Evolutionary conservation across 2,888 invertebrate species (phyloP).

Genomic region (Drosophila yooni): DNA sequence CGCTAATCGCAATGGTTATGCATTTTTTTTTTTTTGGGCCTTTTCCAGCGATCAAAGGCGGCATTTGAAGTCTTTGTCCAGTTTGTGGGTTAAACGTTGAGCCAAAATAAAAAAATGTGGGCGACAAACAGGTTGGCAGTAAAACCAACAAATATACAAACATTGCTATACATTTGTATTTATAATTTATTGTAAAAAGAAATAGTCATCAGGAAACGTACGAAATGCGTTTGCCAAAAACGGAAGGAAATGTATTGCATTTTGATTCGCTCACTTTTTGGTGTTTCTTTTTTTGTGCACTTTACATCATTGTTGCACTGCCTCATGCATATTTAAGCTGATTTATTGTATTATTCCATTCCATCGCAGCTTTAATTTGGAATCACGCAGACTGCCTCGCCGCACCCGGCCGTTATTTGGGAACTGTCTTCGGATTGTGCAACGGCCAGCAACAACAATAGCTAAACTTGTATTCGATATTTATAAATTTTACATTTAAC

Average conservation of each 20-base stretch:
- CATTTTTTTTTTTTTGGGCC: conserved; percentile 7
- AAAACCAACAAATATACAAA: not conserved
- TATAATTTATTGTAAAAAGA: conserved; percentile 1
- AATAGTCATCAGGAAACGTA: conserved; percentile 26
- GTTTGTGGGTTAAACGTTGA: conserved; percentile 28
- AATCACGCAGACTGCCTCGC: conserved; percentile 65
- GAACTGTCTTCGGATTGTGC: conserved; percentile 51
- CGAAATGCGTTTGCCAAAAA: conserved; percentile 40
- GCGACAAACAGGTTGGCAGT: conserved; percentile 27
- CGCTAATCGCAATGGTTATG: conserved; percentile 33
- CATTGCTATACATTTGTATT: conserved; percentile 1
- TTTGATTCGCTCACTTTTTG: conserved; percentile 53
- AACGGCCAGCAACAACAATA: conserved; percentile 37
- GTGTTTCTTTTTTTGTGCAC: conserved; percentile 7
- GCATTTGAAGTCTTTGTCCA: conserved; percentile 37
- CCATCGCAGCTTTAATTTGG: conserved; percentile 62
- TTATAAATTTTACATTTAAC: conserved; percentile 42
- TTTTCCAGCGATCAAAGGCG: conserved; percentile 37
- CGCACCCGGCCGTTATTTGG: conserved; percentile 21
- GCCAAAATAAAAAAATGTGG: conserved; percentile 7
- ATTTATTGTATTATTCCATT: conserved; percentile 72
- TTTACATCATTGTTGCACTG: conserved; percentile 17
- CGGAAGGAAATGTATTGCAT: conserved; percentile 75
- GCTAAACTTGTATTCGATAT: conserved; percentile 44
- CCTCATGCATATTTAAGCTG: conserved; percentile 68